Conservation (phyloP, 2,113 vertebrate genomes). For the Takifugu bimaculatus region DNA sequence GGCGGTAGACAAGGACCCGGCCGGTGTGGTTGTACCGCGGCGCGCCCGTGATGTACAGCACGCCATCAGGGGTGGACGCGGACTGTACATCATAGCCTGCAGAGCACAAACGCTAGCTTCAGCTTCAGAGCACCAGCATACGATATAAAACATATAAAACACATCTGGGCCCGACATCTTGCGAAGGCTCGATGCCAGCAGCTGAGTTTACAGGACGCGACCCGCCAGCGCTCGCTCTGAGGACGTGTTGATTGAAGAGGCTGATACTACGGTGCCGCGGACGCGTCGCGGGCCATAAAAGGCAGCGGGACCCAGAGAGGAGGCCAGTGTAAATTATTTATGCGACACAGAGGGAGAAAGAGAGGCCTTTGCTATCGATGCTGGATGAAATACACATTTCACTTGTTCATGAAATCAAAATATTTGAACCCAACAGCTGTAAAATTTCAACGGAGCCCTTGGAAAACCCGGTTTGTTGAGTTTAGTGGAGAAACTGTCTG, state of each 20-base stretch:
- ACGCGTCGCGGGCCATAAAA: slow-evolving; percentile 54
- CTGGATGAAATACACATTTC: slow-evolving; percentile 19
- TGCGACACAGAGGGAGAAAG: slow-evolving; percentile 18
- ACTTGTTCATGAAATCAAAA: slow-evolving; percentile 8
- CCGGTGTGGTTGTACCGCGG: slow-evolving; percentile 95
- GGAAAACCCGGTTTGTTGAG: too few species aligned
- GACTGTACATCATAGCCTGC: slow-evolving; percentile 91
- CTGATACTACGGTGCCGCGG: slow-evolving; percentile 43
- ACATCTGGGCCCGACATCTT: slow-evolving; percentile 6
- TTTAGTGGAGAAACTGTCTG: background rate
- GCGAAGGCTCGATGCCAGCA: slow-evolving; percentile 22
- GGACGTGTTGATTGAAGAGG: slow-evolving; percentile 68
- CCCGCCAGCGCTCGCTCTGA: slow-evolving; percentile 28
- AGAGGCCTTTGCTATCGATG: slow-evolving; percentile 22
- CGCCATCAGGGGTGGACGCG: slow-evolving; percentile 73
- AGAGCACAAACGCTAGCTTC: slow-evolving; percentile 2
- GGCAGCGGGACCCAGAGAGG: slow-evolving; percentile 34
- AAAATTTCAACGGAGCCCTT: background rate
- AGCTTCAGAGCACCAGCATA: background rate
- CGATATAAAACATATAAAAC: slow-evolving; percentile 40
- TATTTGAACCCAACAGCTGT: slow-evolving; percentile 32
- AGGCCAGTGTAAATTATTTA: slow-evolving; percentile 23
- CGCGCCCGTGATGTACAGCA: slow-evolving; percentile 88
- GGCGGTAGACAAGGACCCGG: slow-evolving; percentile 85
- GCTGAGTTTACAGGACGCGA: slow-evolving; percentile 46